Base-by-base conservation (phyloP, 2,888 invertebrate species). In the Mellilla xanthometata region DNA sequence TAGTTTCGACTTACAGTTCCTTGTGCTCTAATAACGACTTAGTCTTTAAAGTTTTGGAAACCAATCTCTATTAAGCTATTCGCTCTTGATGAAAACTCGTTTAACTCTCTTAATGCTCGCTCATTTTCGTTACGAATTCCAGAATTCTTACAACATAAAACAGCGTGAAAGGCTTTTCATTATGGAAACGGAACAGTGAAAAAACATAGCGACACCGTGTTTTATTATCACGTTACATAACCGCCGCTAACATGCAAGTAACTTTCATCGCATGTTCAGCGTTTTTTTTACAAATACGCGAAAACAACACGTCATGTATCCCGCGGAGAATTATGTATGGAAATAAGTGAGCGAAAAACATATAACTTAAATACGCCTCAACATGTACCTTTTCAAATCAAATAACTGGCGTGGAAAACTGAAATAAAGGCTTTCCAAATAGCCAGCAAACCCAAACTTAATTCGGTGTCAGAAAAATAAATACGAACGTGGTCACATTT, bases 1-100 rank as follows among this genome's bases (percentile, higher is more conserved):
- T 47, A 50, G 49, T 52, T 57, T 7, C 45, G 41, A 33, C 49
- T 53, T 45, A 51, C 44, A 43, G 45, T 40, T 47, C 35, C 49
- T 44, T 49, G 39, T 49, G 49, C 45, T 54, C 30, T 38, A 48
- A 50, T 57, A 52, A 44, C 36, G 44, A 42, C 45, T 40, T 10
- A n/a, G 38, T 28, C 27, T 27, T 44, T 44, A 46, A 41, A 41
- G 13, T 34, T 50, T 45, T 30, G 24, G 30, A 48, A 40, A 35
- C 44, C 41, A 44, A 47, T 45, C 34, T 40, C 13, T 11, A 33
- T 31, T 11, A 34, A 46, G 39, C 35, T 49, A 43, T 53, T 49
- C 29, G 39, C 12, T 10, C 30, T 12, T 27, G 33, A 41, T 38
- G 28, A 35, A 35, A 31, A 31, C 3, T 35, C 9, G 13, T 26